phyloP scores from a whole-genome alignment of 2,113 vertebrate genomes.

The Proterorhinus semilunaris region DNA sequence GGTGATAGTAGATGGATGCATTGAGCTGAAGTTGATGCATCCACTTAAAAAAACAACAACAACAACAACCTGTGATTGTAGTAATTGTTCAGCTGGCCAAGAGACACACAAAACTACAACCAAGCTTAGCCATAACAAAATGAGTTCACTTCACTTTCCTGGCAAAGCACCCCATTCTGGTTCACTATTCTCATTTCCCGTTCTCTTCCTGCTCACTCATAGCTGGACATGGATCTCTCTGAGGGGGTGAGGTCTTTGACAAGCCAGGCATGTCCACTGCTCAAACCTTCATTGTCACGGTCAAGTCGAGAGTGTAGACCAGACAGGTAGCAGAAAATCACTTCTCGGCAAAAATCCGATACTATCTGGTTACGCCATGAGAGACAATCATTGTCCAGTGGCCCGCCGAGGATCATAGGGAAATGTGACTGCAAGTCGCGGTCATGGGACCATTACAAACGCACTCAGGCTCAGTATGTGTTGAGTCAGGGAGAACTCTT shows the following conservation, averaged over 20 bases:
- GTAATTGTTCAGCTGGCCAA: too few species aligned
- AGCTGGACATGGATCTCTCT: slow-evolving; percentile 64
- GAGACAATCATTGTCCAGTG: slow-evolving; percentile 60
- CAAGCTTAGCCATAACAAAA: neutral
- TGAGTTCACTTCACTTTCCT: neutral
- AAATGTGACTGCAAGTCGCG: slow-evolving; percentile 45
- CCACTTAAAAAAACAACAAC: too few species aligned
- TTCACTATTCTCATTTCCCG: slow-evolving; percentile 60
- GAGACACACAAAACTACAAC: too few species aligned
- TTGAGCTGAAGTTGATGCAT: too few species aligned
- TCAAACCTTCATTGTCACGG: slow-evolving; percentile 59
- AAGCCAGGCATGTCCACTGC: slow-evolving; percentile 60
- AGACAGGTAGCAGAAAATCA: slow-evolving; percentile 55
- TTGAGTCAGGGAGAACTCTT: slow-evolving; percentile 68
- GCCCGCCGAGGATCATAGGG: slow-evolving; percentile 51
- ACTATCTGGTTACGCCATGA: slow-evolving; percentile 55
- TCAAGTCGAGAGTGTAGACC: slow-evolving; percentile 52
- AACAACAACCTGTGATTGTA: too few species aligned
- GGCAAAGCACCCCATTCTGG: neutral
- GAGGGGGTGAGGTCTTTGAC: slow-evolving; percentile 62
- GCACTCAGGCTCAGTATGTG: slow-evolving; percentile 54
- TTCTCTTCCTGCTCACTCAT: slow-evolving; percentile 59
- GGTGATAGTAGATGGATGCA: too few species aligned
- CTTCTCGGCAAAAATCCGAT: slow-evolving; percentile 40
- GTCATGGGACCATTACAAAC: slow-evolving; percentile 47